Evolutionary conservation across 2,888 invertebrate genomes (phyloP), one percentile per base, ranked within the genome.

Genomic region (Acanthacorydalis orientalis): DNA sequence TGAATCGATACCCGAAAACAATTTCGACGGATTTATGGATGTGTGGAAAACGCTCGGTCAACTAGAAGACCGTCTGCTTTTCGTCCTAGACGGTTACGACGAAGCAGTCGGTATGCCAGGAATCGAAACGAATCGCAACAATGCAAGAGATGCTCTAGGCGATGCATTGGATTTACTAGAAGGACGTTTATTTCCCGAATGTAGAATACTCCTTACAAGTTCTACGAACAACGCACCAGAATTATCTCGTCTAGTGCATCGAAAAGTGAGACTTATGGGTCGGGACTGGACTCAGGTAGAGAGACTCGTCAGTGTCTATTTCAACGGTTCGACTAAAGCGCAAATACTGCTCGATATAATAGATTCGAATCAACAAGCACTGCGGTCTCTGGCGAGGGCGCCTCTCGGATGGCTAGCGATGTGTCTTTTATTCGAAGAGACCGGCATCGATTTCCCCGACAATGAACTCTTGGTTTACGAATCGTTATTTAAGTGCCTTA

Each of bases 21-120:
- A 57, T 42, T 55, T 56, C 43, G 58, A 58, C 43, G 60, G 59
- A 16, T 64, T 42, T 23, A 42, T 42, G 42, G 16, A 42, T 4
- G 42, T 68, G 35, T 70, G 69, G 69, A 63, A 65, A 43, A 65
- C 66, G 4, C 53, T 70, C 39, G 64, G 67, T 42, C 55, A 66
- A 1, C 60, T 71, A 46, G 68, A 69, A 47, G 68, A 69, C 34
- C 64, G 69, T 31, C 59, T 73, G 16, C 61, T 73, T 10, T 68
- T 74, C 53, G 64, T 74, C 16, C 59, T 74, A 35, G 73, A 73
- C 54, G 73, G 73, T 1, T 69, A 71, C 56, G 72, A 72, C 54
- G 68, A 69, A 52, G 66, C 67, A 15, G 57, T 61, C 16, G 58
- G 61, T n/a, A 56, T 55, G 42, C 54, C 55, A 43, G 56, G 58